Base-by-base conservation (phyloP, 2,113 vertebrate species). In the Halichoeres trimaculatus region DNA sequence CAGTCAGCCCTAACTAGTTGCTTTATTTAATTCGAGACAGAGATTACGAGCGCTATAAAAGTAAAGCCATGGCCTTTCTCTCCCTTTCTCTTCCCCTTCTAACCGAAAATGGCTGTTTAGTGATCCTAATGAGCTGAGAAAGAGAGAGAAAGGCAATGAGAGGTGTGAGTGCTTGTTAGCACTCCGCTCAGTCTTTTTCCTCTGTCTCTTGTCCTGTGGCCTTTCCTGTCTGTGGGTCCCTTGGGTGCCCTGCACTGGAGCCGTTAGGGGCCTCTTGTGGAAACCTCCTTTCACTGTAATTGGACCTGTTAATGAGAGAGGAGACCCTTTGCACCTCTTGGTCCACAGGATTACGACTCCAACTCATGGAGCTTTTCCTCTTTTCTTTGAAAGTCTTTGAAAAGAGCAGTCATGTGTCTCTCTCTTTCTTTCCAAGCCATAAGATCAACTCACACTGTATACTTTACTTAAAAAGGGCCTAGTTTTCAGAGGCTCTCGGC, bases 91-190 rank as follows among this genome's bases (percentile, higher is more conserved):
- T 11, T 20, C 40, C 74, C 61, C 56, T 24, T 52, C 67, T 54
- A 43, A 70, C 80, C 72, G 74, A 74, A 90, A 91, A 83, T 84
- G 85, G 81, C 88, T 85, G 90, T 86, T 91, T 72, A 76, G 83
- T 85, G 89, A 89, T 81, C 81, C 83, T 91, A 92, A 94, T 88
- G 88, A 92, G 90, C 89, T 90, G 86, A 85, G 88, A 91, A 88
- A 61, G 82, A 68, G 83, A 83, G 80, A 78, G 85, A 78, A 62
- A 76, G 73, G 72, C 76, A 67, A 73, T 17, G 62, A 55, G 80
- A 91, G 83, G 84, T 92, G 91, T 88, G 84, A 76, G 64, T 58
- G 81, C 84, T 88, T 75, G 84, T 90, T 91, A 92, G 83, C 38
- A 70, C 85, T 82, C 24, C 14, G 38, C 34, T 43, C 19, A 23